Base-by-base conservation (phyloP, 1,140 invertebrate genomes). In the Sitodiplosis mosellana region DNA sequence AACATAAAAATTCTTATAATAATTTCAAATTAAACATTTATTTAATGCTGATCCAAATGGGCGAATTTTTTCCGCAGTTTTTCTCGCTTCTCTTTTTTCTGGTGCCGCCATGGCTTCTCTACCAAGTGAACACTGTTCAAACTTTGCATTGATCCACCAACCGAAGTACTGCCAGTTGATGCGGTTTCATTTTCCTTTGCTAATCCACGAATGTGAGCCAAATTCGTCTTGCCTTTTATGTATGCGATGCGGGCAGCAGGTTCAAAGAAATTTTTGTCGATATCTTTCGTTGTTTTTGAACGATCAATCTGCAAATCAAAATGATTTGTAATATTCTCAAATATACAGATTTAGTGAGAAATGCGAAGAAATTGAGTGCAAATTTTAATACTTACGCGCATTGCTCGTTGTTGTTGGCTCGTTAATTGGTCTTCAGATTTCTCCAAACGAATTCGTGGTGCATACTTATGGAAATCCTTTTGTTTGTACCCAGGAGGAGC, bases 1-100 rank as follows among this genome's bases (percentile, higher is more conserved):
- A 36, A 47, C 22, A 51, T 19, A 43, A 12, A 6, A 21, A 48
- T 15, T 34, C 7, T 33, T n/a, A n/a, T n/a, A n/a, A n/a, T n/a
- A n/a, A n/a, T n/a, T n/a, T n/a, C n/a, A n/a, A n/a, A n/a, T n/a
- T n/a, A 8, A 48, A 19, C 12, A 18, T 19, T 42, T 12, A 42
- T 42, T 68, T 57, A 81, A 60, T 83, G 80, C 61, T 80, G 71
- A 65, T 87, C 83, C 43, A 90, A 70, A 67, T 90, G 76, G 33
- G 73, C 69, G 64, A 86, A 87, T 18, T 85, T 68, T 59, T 81
- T 71, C 56, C 87, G 72, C n/a, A 86, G 59, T 64, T 94, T 94
- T 59, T 93, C 85, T 52, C 77, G 77, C 58, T 88, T 89, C 45
- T 87, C 84, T 55, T 81, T 79, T 63, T 73, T 81, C 55, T 83